Percentiles rank a stretch among this genome's conserved stretches.
These are phyloP conservation scores for Anhinga rufa DNA, from an alignment of 2,113 vertebrate genomes.

Conservation along the genomic window DNA sequence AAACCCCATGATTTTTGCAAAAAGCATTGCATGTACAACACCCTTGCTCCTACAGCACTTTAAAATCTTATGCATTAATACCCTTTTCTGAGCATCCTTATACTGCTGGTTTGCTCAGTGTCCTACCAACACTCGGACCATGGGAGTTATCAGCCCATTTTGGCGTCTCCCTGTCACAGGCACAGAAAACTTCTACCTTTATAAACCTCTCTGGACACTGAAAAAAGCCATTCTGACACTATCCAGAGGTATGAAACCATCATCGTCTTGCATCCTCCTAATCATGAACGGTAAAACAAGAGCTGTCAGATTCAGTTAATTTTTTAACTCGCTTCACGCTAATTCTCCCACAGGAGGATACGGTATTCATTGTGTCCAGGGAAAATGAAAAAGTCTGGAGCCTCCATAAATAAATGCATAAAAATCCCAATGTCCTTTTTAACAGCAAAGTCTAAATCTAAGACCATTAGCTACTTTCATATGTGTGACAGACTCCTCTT, in stretches of 20 bases:
- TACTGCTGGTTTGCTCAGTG: neutral
- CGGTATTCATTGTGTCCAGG: fast-evolving
- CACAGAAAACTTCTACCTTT: neutral
- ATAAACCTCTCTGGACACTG: neutral
- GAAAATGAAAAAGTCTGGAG: neutral
- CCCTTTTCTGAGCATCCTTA: neutral
- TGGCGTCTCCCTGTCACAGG: neutral
- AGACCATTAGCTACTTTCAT: neutral
- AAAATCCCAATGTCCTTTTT: neutral
- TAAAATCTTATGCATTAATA: too few species aligned
- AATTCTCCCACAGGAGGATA: neutral
- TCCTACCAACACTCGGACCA: neutral
- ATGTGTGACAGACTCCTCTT: neutral
- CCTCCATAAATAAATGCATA: neutral
- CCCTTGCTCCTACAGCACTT: neutral
- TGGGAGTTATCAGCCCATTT: neutral
- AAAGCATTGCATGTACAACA: fast-evolving
- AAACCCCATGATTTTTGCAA: neutral
- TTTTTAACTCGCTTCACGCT: neutral
- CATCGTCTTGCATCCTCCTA: neutral
- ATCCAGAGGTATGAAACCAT: fast-evolving
- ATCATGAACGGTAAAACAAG: neutral
- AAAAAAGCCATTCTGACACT: neutral
- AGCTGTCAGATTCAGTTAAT: neutral
- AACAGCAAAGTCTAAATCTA: neutral